Evolutionary conservation across 2,113 vertebrate species (phyloP), one percentile per base, ranked within the genome.

Genomic region (Myiopsitta monachus): DNA sequence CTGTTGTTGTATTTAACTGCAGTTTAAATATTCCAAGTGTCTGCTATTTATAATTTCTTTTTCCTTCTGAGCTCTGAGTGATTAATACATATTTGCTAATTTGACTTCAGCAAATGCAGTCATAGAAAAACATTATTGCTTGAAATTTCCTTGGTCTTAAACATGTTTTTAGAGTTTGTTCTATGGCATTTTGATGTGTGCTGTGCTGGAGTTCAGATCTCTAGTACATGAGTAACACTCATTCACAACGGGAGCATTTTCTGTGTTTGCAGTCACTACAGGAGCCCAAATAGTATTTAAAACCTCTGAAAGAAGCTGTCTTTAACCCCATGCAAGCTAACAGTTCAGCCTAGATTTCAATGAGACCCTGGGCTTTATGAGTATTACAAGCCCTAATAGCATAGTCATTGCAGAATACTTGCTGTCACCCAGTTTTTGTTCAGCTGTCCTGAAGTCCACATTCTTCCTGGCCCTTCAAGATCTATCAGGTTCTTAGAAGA

Each of bases 281-380:
- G 93, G 87, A 94, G 68, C 36, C 21, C 3, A 2, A 87, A 75
- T 31, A 88, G 66, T 61, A 78, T 88, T 94, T 63, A 82, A 94
- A 94, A 93, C 33, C 47, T 88, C 74, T 74, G 77, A 94, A 94
- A 81, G 54, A 83, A 90, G 39, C 30, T 90, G 84, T 73, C 63
- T 88, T 96, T 95, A 96, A 96, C 92, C 74, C 88, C 30, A 31
- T 82, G 41, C 21, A 87, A 46, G 31, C 72, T 73, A 86, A 41
- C 18, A 66, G 39, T 61, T 90, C 62, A 75, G 52, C 16, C 39
- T 55, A 52, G 38, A 63, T 31, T 67, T 92, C 80, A 70, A 74
- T 66, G 47, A 74, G 49, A 49, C 39, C 26, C 16, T 77, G 28
- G 9, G 70, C 14, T 70, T 91, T 6, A n/a, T 66, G 18, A 76